phyloP scores from a whole-genome alignment of 2,888 invertebrate species.

The Agapostemon virescens region DNA sequence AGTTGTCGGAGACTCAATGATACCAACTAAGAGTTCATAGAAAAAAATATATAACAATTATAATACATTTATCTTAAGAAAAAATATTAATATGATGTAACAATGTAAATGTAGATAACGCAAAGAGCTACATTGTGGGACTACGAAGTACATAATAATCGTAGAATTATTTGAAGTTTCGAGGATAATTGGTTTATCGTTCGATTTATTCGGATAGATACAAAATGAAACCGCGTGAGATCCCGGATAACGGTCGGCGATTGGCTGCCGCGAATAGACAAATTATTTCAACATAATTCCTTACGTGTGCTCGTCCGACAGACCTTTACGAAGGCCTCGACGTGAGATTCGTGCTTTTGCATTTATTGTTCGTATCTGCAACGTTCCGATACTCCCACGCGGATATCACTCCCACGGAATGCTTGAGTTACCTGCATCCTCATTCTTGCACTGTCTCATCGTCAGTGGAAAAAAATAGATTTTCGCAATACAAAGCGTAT shows the following conservation, averaged over 20 bases:
- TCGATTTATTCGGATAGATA: not conserved
- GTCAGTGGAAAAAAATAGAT: constrained; percentile 12
- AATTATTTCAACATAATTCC: constrained; percentile 46
- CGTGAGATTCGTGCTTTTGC: constrained; percentile 32
- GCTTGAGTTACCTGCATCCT: constrained; percentile 46
- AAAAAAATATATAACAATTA: too few species aligned
- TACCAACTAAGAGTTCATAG: not conserved
- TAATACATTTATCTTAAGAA: too few species aligned
- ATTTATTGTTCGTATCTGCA: constrained; percentile 49
- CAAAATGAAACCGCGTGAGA: constrained; percentile 12
- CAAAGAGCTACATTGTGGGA: not conserved
- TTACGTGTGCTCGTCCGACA: constrained; percentile 24
- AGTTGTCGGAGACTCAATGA: not conserved
- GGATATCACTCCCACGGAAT: constrained; percentile 42
- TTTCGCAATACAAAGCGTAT: not conserved
- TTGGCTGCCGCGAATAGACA: not conserved
- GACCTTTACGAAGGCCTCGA: constrained; percentile 50
- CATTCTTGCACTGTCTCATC: constrained; percentile 23
- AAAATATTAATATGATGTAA: not conserved
- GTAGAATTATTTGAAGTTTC: not conserved
- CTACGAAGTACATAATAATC: too few species aligned
- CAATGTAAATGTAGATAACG: not conserved
- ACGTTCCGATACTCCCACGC: constrained; percentile 50
- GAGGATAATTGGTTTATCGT: not conserved
- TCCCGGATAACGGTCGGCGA: not conserved